Base-by-base conservation (phyloP, 2,797 vertebrate genomes). In the Liasis olivaceus region DNA sequence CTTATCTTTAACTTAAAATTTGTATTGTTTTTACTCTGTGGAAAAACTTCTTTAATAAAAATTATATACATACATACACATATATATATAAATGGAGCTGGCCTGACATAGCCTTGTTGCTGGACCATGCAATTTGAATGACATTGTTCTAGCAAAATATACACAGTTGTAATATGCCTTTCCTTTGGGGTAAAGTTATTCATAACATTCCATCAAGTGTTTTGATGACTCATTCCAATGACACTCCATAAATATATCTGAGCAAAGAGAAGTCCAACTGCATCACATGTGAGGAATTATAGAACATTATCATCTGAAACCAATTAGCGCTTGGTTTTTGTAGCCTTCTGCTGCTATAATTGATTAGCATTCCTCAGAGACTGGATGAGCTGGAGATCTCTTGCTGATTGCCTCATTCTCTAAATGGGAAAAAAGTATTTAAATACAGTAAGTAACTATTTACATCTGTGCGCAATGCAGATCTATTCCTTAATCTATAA, bases 271-370 rank as follows among this genome's bases (percentile, higher is more conserved):
- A 95, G 64, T 94, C 93, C 92, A 95, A 62, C 94, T 93, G 94
- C n/a, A 89, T 24, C 47, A 90, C 92, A 92, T 94, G 89, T 62
- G 60, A 96, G 94, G 91, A 96, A 95, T 95, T 96, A 95, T 87
- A 89, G 26, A 96, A 93, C 96, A 95, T 94, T 89, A 93, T 95
- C 94, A 95, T 87, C 93, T 94, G 91, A 95, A 96, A 94, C 85
- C 95, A 95, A 96, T 96, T 97, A 95, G 95, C 91, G 91, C 93
- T 86, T 95, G 93, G 95, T 94, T 95, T 96, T 63, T 95, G 93
- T 93, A 93, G 94, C 93, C 96, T 96, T 93, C 90, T 96, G 91
- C 92, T 92, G 95, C 87, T 92, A 86, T 91, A 92, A 96, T 91
- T 93, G 90, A 96, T 96, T 95, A 96, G 93, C 94, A 96, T 96